These are phyloP conservation scores for Mirounga angustirostris DNA, from an alignment of 2,113 vertebrate species.

Conservation along the genomic window DNA sequence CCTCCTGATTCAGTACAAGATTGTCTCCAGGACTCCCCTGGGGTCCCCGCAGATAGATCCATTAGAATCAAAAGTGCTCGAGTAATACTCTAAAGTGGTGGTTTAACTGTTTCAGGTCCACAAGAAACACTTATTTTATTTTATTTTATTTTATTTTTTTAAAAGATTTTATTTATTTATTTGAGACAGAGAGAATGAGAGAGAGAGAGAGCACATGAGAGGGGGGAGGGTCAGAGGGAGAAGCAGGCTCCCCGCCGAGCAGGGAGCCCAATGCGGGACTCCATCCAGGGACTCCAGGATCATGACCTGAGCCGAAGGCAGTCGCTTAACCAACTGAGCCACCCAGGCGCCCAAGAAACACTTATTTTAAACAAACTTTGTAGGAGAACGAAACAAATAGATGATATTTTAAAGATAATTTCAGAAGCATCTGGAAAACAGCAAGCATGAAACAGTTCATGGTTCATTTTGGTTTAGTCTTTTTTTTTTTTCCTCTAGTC, in stretches of 20 bases:
- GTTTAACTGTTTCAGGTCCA: not conserved
- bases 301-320: too few relatives aligned
- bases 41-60: not conserved
- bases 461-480: not conserved
- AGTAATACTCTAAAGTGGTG: not conserved
- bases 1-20: constrained; percentile 56
- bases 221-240: too few relatives aligned
- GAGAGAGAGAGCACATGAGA: too few relatives aligned
- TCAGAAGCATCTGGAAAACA: constrained; percentile 55
- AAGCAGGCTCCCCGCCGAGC: too few relatives aligned
- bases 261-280: too few relatives aligned
- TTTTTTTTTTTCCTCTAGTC: not conserved
- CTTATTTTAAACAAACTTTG: constrained; percentile 24
- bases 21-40: constrained; percentile 49
- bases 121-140: not conserved
- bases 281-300: too few relatives aligned
- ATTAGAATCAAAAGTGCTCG: not conserved
- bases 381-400: constrained; percentile 2
- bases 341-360: not conserved
- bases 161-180: too few relatives aligned
- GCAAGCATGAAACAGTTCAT: constrained; percentile 18
- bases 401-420: constrained; percentile 54
- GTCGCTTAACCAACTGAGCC: too few relatives aligned
- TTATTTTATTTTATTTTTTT: not conserved
- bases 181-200: too few relatives aligned